Percentiles rank a stretch among this genome's conserved stretches.
Evolutionary conservation across 1,140 invertebrate genomes (phyloP).

Genomic region (Planococcus citri): DNA sequence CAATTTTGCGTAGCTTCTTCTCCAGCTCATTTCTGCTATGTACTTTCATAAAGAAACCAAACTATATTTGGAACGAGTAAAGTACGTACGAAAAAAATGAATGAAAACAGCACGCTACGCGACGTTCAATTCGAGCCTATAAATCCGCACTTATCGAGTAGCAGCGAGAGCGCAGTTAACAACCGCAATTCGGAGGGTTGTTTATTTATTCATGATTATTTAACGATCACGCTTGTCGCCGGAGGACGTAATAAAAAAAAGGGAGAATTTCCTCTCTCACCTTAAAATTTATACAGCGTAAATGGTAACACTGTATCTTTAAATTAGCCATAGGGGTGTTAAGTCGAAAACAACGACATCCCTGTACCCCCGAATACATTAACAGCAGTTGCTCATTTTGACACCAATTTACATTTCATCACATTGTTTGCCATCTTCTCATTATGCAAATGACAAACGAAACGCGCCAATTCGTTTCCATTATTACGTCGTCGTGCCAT

Average conservation of each 20-base stretch:
- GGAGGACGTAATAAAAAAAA: not conserved
- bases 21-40: no score
- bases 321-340: conserved; percentile 12
- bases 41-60: no score
- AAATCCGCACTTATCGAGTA: not conserved
- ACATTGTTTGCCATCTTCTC: conserved; percentile 9
- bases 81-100: no score
- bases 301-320: conserved; percentile 17
- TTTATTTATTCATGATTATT: conserved; percentile 21
- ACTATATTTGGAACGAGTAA: no score
- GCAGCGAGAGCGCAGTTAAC: not conserved
- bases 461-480: conserved; percentile 15
- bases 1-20: no score
- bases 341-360: not conserved
- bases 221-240: conserved; percentile 10
- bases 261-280: conserved; percentile 9
- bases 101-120: not conserved
- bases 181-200: conserved; percentile 8
- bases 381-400: conserved; percentile 17
- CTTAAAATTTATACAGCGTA: conserved; percentile 9
- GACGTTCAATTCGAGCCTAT: not conserved
- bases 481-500: not conserved
- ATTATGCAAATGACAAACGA: conserved; percentile 12
- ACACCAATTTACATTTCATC: conserved; percentile 19
- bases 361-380: conserved; percentile 13